These are phyloP conservation scores for Balearica regulorum DNA, from an alignment of 2,797 vertebrate species.

Conservation along the genomic window DNA sequence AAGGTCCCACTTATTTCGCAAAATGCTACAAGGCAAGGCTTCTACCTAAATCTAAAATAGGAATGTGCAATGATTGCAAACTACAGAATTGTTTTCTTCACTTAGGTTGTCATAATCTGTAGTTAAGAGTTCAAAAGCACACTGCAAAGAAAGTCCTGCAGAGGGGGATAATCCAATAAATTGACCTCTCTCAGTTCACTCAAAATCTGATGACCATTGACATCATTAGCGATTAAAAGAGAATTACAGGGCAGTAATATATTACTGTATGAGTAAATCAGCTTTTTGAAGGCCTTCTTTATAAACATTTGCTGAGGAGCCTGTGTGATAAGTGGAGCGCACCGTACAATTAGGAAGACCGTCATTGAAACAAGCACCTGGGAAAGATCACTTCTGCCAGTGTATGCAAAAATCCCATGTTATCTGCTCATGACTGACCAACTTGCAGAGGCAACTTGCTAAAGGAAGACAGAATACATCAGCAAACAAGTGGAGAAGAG, in stretches of 20 bases:
- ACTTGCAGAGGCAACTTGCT: not conserved
- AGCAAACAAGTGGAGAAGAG: not conserved
- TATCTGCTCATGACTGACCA: not conserved
- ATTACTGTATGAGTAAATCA: slow-evolving; percentile 12
- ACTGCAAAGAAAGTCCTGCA: not conserved
- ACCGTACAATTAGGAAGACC: not conserved
- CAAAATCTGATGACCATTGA: slow-evolving; percentile 36
- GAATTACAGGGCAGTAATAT: slow-evolving; percentile 11
- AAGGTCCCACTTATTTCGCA: not conserved
- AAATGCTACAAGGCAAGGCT: not conserved
- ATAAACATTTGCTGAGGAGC: not conserved
- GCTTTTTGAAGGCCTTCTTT: slow-evolving; percentile 21
- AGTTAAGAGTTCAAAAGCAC: slow-evolving; percentile 8
- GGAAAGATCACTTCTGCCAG: not conserved
- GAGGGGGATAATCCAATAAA: slow-evolving; percentile 36
- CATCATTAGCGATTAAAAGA: slow-evolving; percentile 34
- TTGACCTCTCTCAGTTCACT: slow-evolving; percentile 2
- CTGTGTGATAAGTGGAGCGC: not conserved
- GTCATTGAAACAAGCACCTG: not conserved
- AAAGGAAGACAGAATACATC: not conserved
- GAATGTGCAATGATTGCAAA: not conserved
- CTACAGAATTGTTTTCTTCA: slow-evolving; percentile 2
- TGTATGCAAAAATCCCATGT: not conserved
- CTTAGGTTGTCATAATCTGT: slow-evolving; percentile 29
- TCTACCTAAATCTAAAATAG: not conserved